A percentile compares a stretch with the other conserved stretches of the same genome.
Conservation (phyloP, 2,888 invertebrate species). For the Mallateleia sp. region DNA sequence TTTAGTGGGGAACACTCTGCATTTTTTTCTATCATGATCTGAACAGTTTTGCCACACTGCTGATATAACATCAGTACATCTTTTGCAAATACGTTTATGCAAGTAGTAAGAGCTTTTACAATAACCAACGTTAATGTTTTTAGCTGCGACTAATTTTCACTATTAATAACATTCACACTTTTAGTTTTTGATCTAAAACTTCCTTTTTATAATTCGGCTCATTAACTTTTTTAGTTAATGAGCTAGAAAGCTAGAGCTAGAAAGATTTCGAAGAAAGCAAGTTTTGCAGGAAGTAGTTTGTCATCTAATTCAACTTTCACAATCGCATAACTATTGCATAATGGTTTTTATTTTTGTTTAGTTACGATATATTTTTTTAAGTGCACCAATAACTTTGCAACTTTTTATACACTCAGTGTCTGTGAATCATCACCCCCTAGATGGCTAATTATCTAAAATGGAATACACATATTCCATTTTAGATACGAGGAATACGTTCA, state of each 20-base stretch:
- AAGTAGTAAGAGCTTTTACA: conserved; percentile 1
- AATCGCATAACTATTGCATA: conserved; percentile 48
- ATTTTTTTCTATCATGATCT: conserved; percentile 27
- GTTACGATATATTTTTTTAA: conserved; percentile 76
- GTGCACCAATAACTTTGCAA: neutral
- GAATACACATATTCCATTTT: too few species aligned
- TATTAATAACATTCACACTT: conserved; percentile 3
- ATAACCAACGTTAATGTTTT: conserved; percentile 29
- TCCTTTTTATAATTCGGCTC: conserved; percentile 56
- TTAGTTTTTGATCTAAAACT: conserved; percentile 9
- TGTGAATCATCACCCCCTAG: too few species aligned
- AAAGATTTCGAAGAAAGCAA: conserved; percentile 73
- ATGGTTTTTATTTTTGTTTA: conserved; percentile 6
- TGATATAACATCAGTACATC: conserved; percentile 25
- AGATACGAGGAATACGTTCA: too few species aligned
- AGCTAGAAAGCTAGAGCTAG: too few species aligned
- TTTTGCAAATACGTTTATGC: conserved; percentile 42
- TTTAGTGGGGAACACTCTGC: conserved; percentile 46
- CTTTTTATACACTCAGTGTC: too few species aligned
- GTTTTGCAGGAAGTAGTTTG: conserved; percentile 53
- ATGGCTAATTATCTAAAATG: too few species aligned
- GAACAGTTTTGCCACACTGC: conserved; percentile 29
- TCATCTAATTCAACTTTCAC: conserved; percentile 51
- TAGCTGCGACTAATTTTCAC: conserved; percentile 5
- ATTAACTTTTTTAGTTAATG: conserved; percentile 55